phyloP scores from a whole-genome alignment of 2,797 vertebrate genomes.

The Pseudomugil gertrudae region DNA sequence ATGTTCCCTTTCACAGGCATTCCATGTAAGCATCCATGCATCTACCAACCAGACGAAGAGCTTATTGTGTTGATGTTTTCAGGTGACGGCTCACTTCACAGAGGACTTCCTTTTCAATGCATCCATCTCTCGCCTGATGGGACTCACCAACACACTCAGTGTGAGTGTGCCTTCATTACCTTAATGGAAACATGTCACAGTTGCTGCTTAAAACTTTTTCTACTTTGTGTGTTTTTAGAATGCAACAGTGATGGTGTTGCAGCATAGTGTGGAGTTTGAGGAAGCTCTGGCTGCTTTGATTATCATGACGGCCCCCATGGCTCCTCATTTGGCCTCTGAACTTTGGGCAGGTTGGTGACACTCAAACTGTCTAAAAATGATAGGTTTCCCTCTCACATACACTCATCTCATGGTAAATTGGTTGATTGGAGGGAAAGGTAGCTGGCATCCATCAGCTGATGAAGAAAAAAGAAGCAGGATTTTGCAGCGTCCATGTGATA shows the following conservation, averaged over 20 bases:
- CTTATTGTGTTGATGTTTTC: slow-evolving; percentile 23
- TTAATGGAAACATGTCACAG: neutral
- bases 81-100: slow-evolving; percentile 91
- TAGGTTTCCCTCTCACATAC: neutral
- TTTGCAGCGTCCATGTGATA: no score
- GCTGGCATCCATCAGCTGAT: neutral
- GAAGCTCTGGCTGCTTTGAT: slow-evolving; percentile 88
- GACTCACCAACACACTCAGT: slow-evolving; percentile 87
- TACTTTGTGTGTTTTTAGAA: slow-evolving; percentile 76
- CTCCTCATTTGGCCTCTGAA: slow-evolving; percentile 92
- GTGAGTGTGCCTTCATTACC: slow-evolving; percentile 76
- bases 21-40: neutral
- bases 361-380: neutral
- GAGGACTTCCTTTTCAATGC: slow-evolving; percentile 93
- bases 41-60: neutral
- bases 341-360: slow-evolving; percentile 92
- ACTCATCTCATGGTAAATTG: neutral
- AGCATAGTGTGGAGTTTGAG: slow-evolving; percentile 93
- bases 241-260: slow-evolving; percentile 78
- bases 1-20: slow-evolving; percentile 5
- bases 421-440: neutral
- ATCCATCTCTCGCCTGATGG: slow-evolving; percentile 91
- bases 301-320: slow-evolving; percentile 92
- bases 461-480: neutral
- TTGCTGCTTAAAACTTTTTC: neutral